Percentiles rank a stretch among this genome's conserved stretches.
These are phyloP conservation scores for Saccostrea echinata DNA, from an alignment of 1,140 invertebrate species.

Conservation along the genomic window DNA sequence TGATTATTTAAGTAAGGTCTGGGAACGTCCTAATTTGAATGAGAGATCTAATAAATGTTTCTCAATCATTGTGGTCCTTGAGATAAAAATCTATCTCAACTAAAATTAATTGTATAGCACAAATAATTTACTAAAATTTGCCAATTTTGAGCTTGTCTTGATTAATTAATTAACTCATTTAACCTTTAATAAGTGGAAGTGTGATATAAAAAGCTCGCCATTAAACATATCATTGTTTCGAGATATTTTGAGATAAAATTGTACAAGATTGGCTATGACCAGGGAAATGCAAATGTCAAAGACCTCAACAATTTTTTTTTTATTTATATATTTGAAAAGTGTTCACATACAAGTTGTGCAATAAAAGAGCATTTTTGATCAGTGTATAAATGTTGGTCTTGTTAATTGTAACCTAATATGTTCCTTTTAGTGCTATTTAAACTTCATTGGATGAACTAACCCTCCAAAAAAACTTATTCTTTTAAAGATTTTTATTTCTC, in stretches of 20 bases:
- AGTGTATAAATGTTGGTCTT: slow-evolving; percentile 24
- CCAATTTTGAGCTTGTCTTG: neutral
- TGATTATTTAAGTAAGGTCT: neutral
- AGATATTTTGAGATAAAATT: neutral
- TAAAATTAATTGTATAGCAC: neutral
- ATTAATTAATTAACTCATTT: neutral
- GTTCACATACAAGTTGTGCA: slow-evolving; percentile 13
- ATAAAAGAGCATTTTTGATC: neutral
- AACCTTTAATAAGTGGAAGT: neutral
- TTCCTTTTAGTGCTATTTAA: neutral
- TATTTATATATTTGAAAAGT: neutral
- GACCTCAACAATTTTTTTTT: neutral
- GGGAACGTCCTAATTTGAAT: neutral
- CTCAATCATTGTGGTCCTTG: neutral
- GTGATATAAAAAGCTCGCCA: neutral
- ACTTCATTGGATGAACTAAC: neutral
- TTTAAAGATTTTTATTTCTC: neutral
- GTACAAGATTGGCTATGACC: slow-evolving; percentile 6
- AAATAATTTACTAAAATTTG: neutral
- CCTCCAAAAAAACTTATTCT: neutral
- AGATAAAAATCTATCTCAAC: neutral
- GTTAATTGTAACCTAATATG: neutral
- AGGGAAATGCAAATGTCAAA: neutral
- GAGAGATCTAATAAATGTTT: neutral
- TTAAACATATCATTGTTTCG: neutral